These are phyloP conservation scores for Pseudocheirus occidentalis DNA, from an alignment of 2,797 vertebrate species.

Conservation along the genomic window DNA sequence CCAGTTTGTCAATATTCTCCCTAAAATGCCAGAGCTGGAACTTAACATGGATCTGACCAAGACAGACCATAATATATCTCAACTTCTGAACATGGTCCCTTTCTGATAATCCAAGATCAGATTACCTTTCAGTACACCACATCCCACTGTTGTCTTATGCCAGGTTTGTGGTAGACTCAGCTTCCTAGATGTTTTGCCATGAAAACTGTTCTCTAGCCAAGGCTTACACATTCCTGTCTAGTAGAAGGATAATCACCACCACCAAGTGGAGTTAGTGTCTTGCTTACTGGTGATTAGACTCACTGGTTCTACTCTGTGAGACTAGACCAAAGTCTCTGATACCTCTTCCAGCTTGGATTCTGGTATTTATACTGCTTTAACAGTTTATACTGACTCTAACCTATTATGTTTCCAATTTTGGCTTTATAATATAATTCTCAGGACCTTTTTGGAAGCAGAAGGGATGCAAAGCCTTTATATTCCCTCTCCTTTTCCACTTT, in stretches of 20 bases:
- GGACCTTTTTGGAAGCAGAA: constrained; percentile 3
- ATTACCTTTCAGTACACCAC: background rate
- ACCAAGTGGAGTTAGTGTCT: background rate
- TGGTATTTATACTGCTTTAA: background rate
- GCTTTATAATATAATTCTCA: constrained; percentile 33
- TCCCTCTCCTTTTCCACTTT: background rate
- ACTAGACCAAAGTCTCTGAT: background rate
- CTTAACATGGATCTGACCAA: background rate
- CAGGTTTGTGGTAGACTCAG: background rate
- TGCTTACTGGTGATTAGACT: background rate
- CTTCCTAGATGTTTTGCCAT: background rate
- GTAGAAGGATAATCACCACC: background rate
- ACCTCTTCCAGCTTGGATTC: background rate
- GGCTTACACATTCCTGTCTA: background rate
- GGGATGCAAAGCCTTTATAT: background rate
- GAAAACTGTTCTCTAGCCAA: background rate
- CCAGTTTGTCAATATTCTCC: background rate
- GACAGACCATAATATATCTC: background rate
- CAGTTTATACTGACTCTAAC: background rate
- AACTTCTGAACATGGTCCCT: background rate
- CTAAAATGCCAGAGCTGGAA: background rate
- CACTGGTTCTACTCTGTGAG: background rate
- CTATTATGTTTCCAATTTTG: constrained; percentile 12
- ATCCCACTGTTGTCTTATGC: background rate
- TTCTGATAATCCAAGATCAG: background rate